phyloP scores from a whole-genome alignment of 1,140 invertebrate genomes.

The Copidosoma floridanum region DNA sequence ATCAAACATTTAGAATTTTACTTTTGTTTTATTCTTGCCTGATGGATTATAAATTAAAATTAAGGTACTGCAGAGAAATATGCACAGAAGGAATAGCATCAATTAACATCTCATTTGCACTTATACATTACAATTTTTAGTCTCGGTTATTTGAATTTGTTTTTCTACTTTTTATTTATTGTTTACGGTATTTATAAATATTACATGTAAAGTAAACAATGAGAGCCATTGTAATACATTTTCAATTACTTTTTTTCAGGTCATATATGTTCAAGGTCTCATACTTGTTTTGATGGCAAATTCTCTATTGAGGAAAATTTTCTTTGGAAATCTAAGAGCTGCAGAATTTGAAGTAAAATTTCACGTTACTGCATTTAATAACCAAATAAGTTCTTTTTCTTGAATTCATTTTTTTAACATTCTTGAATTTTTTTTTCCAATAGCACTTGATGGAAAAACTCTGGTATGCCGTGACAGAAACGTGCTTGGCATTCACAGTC shows the following conservation, averaged over 20 bases:
- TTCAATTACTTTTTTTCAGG: constrained; percentile 66
- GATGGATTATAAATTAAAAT: too few relatives aligned
- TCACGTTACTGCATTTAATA: constrained; percentile 7
- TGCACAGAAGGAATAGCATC: too few relatives aligned
- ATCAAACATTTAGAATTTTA: too few relatives aligned
- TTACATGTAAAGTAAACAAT: too few relatives aligned
- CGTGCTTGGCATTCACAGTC: constrained; percentile 97
- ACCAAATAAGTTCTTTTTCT: not conserved
- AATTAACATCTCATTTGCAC: too few relatives aligned
- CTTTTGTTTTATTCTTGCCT: too few relatives aligned
- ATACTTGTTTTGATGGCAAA: constrained; percentile 93
- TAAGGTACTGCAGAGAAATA: too few relatives aligned
- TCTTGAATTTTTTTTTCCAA: constrained; percentile 48
- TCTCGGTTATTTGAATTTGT: too few relatives aligned
- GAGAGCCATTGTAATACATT: too few relatives aligned
- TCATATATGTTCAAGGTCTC: constrained; percentile 97
- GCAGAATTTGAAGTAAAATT: constrained; percentile 91
- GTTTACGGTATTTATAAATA: too few relatives aligned
- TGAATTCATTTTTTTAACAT: not conserved
- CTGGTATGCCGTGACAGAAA: constrained; percentile 99
- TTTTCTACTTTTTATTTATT: too few relatives aligned
- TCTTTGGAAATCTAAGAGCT: constrained; percentile 94
- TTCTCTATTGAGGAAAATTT: constrained; percentile 92
- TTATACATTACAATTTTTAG: too few relatives aligned
- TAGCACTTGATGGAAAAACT: constrained; percentile 96